Evolutionary conservation across 1,140 invertebrate species (phyloP).

Genomic region (Drosophila bocqueti): DNA sequence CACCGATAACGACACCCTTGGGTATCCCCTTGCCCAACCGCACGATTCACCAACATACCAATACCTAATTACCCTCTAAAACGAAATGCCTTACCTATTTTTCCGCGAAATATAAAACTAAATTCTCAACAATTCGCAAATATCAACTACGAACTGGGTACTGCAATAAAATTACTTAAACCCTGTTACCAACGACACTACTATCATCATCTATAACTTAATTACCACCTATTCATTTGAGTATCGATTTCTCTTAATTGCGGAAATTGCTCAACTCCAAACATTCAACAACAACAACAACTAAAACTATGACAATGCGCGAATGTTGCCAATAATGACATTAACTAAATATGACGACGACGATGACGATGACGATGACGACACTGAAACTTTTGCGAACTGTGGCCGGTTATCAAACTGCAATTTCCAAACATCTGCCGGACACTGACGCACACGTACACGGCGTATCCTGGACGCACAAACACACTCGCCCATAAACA

Average conservation of each 20-base stretch:
- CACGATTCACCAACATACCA: neutral
- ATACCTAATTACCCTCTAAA: neutral
- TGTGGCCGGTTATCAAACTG: constrained; percentile 56
- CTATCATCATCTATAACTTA: neutral
- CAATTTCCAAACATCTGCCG: constrained; percentile 71
- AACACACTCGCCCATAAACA: constrained; percentile 1
- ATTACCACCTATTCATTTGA: neutral
- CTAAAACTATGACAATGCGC: constrained; percentile 39
- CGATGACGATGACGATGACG: constrained; percentile 40
- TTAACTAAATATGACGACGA: constrained; percentile 55
- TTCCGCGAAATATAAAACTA: neutral
- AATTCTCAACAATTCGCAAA: neutral
- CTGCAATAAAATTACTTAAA: neutral
- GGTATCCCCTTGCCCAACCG: constrained; percentile 35
- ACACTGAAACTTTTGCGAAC: constrained; percentile 40
- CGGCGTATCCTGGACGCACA: constrained; percentile 19
- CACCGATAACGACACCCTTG: constrained; percentile 53
- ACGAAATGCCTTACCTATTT: neutral
- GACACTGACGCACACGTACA: constrained; percentile 17
- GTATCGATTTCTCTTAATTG: constrained; percentile 2
- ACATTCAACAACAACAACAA: constrained; percentile 12
- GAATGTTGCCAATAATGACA: constrained; percentile 42
- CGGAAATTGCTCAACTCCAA: neutral
- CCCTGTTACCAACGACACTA: neutral
- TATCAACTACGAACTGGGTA: neutral